Percentiles rank a stretch among this genome's conserved stretches.
Evolutionary conservation across 2,113 vertebrate genomes (phyloP).

Genomic region (Nycticryphes semicollaris): DNA sequence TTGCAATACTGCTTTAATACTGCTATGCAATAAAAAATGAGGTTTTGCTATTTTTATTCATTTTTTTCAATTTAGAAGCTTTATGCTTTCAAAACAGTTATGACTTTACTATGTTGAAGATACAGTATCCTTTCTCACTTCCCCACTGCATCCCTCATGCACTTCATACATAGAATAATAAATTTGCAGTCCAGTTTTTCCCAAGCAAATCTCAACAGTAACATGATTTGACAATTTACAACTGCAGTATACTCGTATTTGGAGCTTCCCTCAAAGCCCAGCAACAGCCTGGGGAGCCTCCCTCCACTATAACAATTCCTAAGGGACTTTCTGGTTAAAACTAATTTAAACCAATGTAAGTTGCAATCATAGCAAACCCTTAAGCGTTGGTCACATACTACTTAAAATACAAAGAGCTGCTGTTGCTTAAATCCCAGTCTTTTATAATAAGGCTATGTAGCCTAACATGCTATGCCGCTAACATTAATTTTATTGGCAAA

Average conservation of each 20-base stretch:
- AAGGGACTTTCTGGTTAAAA: background rate
- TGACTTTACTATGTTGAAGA: constrained; percentile 48
- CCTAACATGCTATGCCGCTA: background rate
- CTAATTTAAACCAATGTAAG: background rate
- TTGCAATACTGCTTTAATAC: constrained; percentile 28
- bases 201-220: background rate
- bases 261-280: background rate
- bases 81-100: constrained; percentile 29
- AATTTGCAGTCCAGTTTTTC: background rate
- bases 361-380: background rate
- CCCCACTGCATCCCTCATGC: background rate
- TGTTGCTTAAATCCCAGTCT: background rate
- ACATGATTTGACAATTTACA: background rate
- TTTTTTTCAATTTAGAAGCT: background rate
- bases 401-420: background rate
- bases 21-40: constrained; percentile 54
- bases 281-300: background rate
- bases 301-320: background rate
- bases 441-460: background rate
- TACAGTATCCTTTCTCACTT: constrained; percentile 65
- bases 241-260: rapidly evolving
- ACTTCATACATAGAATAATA: background rate
- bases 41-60: constrained; percentile 75
- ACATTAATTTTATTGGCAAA: background rate
- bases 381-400: background rate